Percentiles rank a stretch among this genome's conserved stretches.
Conservation (phyloP, 2,797 vertebrate species). For the Cetoscarus ocellatus region DNA sequence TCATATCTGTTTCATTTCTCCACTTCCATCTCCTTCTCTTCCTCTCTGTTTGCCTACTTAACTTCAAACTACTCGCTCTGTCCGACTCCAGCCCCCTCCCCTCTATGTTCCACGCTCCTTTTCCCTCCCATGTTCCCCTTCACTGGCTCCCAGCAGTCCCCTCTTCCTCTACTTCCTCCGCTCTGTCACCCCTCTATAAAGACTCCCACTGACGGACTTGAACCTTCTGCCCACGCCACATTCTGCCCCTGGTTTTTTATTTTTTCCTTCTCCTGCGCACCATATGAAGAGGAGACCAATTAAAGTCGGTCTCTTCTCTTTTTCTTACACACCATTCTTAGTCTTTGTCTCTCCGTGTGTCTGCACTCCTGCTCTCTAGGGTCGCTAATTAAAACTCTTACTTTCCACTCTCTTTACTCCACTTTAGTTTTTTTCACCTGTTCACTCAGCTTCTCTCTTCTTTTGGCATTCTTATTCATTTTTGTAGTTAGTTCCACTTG, state of each 20-base stretch:
- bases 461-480: constrained; percentile 12
- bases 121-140: constrained; percentile 70
- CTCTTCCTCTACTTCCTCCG: constrained; percentile 70
- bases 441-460: constrained; percentile 42
- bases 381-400: constrained; percentile 85
- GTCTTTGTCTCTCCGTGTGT: constrained; percentile 60
- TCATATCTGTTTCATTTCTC: constrained; percentile 48
- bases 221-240: constrained; percentile 74
- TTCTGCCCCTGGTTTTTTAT: constrained; percentile 69
- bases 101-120: constrained; percentile 38
- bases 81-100: constrained; percentile 13
- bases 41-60: constrained; percentile 58
- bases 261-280: constrained; percentile 65
- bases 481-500: constrained; percentile 19
- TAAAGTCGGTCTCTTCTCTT: constrained; percentile 81
- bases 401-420: constrained; percentile 23
- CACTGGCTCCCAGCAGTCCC: constrained; percentile 68
- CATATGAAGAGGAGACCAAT: constrained; percentile 82
- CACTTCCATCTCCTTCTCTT: constrained; percentile 32
- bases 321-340: constrained; percentile 59
- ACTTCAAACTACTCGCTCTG: constrained; percentile 46
- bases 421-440: constrained; percentile 49
- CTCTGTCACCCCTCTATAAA: constrained; percentile 84
- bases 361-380: constrained; percentile 80
- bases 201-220: constrained; percentile 79